Percentiles rank a stretch among this genome's conserved stretches.
Conservation (phyloP, 2,113 vertebrate species). For the Pterocles burchelli region DNA sequence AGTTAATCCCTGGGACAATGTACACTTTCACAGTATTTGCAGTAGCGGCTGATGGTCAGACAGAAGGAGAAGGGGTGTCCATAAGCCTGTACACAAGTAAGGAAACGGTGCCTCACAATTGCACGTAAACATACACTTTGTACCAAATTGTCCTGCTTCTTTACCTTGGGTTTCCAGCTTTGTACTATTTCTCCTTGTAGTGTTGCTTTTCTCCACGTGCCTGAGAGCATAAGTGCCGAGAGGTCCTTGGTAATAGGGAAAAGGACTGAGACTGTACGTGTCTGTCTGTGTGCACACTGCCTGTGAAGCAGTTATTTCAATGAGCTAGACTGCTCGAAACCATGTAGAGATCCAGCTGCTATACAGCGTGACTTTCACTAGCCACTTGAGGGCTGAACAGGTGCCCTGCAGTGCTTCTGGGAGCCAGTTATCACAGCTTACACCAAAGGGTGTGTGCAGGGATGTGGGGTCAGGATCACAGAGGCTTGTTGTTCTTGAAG, state of each 20-base stretch:
- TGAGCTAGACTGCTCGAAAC: not conserved
- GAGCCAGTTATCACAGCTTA: not conserved
- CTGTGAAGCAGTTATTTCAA: not conserved
- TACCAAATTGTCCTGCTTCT: not conserved
- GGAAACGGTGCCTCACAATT: not conserved
- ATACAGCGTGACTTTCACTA: not conserved
- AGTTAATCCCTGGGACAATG: not conserved
- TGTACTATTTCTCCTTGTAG: fast-evolving
- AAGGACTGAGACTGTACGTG: not conserved
- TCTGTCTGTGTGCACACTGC: not conserved
- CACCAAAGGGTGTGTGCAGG: not conserved
- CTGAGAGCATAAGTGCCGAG: fast-evolving
- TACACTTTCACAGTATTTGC: not conserved
- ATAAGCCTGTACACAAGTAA: not conserved
- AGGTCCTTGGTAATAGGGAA: not conserved
- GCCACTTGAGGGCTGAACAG: not conserved
- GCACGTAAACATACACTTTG: not conserved
- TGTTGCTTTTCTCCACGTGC: not conserved
- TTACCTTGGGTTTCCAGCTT: not conserved
- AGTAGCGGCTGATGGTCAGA: not conserved
- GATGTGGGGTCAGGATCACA: not conserved
- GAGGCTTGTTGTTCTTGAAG: not conserved
- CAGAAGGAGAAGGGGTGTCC: not conserved
- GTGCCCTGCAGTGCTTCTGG: not conserved
- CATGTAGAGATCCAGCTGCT: not conserved